Base-by-base conservation (phyloP, 2,797 vertebrate genomes). In the Ciconia nigra region DNA sequence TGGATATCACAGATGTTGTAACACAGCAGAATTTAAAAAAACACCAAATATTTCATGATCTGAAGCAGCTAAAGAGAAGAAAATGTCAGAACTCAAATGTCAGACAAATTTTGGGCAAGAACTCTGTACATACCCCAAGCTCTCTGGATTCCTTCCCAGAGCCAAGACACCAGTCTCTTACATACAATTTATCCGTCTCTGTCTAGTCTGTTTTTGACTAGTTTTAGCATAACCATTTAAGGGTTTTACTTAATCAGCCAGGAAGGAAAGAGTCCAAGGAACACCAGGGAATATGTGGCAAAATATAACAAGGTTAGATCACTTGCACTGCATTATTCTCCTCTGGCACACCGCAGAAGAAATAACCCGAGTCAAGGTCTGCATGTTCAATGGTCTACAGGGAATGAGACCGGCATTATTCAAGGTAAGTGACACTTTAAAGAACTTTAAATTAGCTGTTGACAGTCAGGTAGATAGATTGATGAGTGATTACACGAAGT, bases 361-460 rank as follows among this genome's bases (percentile, higher is more conserved):
- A 96, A 96, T 63, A 89, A 85, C 58, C 61, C 83, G 73, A 61
- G 69, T 28, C 61, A 42, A 90, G 85, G 74, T 49, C 80, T 86
- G 58, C 14, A 2, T 8, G 69, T 37, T 94, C 94, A 70, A 49
- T 0, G 9, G 74, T 79, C 91, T 92, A n/a, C 65, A 71, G 94
- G 90, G 93, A 96, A 67, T 3, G 1, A 79, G 62, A 44, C n/a
- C 58, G 3, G 77, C 91, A 91, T 97, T 91, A 95, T 83, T 97
- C 93, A 97, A 95, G 82, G 62, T 87, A 95, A 92, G 87, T 94
- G 96, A 94, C 94, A 97, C 86, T 95, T 95, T 54, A 95, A 94
- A 96, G 80, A 95, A 95, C 93, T 93, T 91, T 87, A 96, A 97
- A 96, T 93, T 91, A 96, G 79, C 89, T 97, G 96, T 63, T 96